phyloP scores from a whole-genome alignment of 2,888 invertebrate genomes.

The Sycophila texana region DNA sequence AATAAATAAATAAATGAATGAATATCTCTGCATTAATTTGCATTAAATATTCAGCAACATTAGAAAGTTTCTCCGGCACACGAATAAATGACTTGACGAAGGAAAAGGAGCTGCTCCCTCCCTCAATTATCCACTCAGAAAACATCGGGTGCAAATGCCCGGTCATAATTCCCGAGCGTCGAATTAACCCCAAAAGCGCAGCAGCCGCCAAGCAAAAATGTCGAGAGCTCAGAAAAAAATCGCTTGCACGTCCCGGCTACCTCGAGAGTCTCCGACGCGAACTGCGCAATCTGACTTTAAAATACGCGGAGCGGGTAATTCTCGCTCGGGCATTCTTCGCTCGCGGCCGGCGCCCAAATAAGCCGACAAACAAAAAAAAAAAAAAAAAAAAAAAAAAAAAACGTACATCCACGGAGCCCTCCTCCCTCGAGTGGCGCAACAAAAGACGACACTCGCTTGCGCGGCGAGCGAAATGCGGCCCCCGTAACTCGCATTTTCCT shows the following conservation, averaged over 20 bases:
- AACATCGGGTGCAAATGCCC: too few relatives aligned
- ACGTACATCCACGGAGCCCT: too few relatives aligned
- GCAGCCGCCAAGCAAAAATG: neutral
- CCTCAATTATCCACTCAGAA: too few relatives aligned
- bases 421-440: constrained; percentile 36
- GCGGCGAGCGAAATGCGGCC: constrained; percentile 46
- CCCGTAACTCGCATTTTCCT: constrained; percentile 57
- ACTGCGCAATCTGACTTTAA: constrained; percentile 31
- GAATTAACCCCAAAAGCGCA: too few relatives aligned
- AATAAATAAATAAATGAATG: too few relatives aligned
- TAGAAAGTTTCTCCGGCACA: too few relatives aligned
- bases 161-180: too few relatives aligned
- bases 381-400: neutral
- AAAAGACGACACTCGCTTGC: constrained; percentile 37
- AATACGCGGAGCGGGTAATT: constrained; percentile 7
- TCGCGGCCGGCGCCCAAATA: neutral
- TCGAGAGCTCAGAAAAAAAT: neutral
- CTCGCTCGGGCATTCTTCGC: neutral
- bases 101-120: too few relatives aligned
- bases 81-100: too few relatives aligned
- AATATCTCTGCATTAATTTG: too few relatives aligned
- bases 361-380: neutral
- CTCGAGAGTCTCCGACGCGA: neutral
- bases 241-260: neutral
- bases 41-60: too few relatives aligned